These are phyloP conservation scores for Leptonema lineaticorne DNA, from an alignment of 1,140 invertebrate species.

Conservation along the genomic window DNA sequence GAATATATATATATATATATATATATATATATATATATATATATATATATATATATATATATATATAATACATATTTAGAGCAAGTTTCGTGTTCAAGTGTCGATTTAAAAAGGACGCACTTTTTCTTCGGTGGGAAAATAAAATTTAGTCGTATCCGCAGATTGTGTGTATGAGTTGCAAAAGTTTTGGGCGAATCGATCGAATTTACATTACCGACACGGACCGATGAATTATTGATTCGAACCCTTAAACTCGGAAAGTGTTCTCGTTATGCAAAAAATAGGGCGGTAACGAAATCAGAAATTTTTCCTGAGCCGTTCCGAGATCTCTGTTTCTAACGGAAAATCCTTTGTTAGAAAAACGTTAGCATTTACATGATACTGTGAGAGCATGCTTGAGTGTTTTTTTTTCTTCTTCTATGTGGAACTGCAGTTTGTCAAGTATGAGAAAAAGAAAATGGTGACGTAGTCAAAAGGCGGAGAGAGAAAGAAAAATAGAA, in stretches of 20 bases:
- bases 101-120: not conserved
- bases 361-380: not conserved
- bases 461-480: too few species aligned
- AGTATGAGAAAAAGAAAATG: too few species aligned
- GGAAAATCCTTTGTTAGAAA: not conserved
- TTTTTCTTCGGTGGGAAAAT: too few species aligned
- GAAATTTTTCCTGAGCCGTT: not conserved
- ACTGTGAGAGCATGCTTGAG: not conserved
- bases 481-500: too few species aligned
- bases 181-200: too few species aligned
- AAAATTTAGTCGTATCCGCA: not conserved
- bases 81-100: not conserved
- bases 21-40: not conserved
- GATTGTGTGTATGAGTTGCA: not conserved
- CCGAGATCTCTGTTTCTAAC: not conserved
- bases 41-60: conserved; percentile 3
- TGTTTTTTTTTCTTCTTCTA: too few species aligned
- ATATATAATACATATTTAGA: not conserved
- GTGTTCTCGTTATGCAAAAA: not conserved
- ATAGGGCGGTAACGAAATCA: not conserved
- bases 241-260: not conserved
- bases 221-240: not conserved
- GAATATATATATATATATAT: not conserved
- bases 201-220: not conserved
- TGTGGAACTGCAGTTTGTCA: too few species aligned